Evolutionary conservation across 2,888 invertebrate genomes (phyloP).

Genomic region (Melieria crassipennis): DNA sequence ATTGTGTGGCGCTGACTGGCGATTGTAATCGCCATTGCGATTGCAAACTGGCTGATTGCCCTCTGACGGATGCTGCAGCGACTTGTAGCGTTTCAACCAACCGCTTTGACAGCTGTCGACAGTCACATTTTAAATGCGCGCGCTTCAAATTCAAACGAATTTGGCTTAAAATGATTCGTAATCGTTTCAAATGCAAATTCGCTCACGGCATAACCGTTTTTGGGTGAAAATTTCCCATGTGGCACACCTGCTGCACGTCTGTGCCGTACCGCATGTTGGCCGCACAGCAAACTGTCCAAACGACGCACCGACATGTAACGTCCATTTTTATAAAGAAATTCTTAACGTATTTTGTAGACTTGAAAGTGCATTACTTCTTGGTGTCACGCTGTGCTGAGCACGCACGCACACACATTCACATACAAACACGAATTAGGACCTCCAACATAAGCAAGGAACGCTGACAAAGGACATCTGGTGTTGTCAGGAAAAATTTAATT

Average conservation of each 20-base stretch:
- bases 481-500: no score
- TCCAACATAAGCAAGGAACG: no score
- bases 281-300: neutral
- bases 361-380: slow-evolving; percentile 7
- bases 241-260: slow-evolving; percentile 15
- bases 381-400: slow-evolving; percentile 23
- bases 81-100: no score
- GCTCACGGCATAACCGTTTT: slow-evolving; percentile 24
- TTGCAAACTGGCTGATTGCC: slow-evolving; percentile 20
- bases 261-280: slow-evolving; percentile 14
- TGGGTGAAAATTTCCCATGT: slow-evolving; percentile 22
- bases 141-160: no score
- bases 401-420: slow-evolving; percentile 19
- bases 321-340: neutral
- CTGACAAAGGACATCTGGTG: no score
- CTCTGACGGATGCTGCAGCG: neutral
- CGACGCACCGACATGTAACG: no score
- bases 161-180: no score
- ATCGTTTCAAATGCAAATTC: no score
- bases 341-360: slow-evolving; percentile 19
- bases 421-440: no score
- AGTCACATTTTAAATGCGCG: no score
- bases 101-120: no score
- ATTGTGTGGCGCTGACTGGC: slow-evolving; percentile 7
- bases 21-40: slow-evolving; percentile 13